phyloP scores from a whole-genome alignment of 1,140 invertebrate species.

The Diorhabda carinulata region DNA sequence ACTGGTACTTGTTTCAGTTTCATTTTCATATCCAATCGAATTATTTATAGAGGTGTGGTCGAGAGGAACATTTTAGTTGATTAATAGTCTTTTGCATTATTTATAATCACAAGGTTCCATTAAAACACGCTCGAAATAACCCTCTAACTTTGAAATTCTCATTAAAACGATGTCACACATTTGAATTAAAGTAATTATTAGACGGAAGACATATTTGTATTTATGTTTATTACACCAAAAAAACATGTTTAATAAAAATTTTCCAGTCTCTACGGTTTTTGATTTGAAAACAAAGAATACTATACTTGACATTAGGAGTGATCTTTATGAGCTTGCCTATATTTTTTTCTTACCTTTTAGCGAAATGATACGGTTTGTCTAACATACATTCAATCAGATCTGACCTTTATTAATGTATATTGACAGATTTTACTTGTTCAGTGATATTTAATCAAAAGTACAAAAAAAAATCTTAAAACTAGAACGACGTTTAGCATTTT shows the following conservation, averaged over 20 bases:
- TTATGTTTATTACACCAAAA: too few relatives aligned
- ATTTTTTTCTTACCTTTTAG: background rate
- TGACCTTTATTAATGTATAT: background rate
- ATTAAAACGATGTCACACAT: background rate
- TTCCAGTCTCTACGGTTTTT: too few relatives aligned
- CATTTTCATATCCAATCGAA: slow-evolving; percentile 1
- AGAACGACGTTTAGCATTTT: background rate
- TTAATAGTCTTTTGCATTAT: slow-evolving; percentile 6
- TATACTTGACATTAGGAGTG: too few relatives aligned
- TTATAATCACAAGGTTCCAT: slow-evolving; percentile 4
- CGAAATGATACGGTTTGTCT: background rate
- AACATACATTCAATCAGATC: background rate
- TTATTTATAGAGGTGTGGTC: slow-evolving; percentile 6
- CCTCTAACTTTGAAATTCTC: background rate
- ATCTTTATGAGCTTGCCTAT: background rate
- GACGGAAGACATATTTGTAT: background rate
- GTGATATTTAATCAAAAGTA: background rate
- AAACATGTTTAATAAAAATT: too few relatives aligned
- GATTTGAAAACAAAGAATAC: too few relatives aligned
- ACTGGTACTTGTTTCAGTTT: background rate
- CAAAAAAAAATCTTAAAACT: background rate
- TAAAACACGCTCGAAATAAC: slow-evolving; percentile 5
- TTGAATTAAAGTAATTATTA: background rate
- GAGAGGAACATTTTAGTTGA: slow-evolving; percentile 5
- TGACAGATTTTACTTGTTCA: background rate